Evolutionary conservation across 1,140 invertebrate species (phyloP).

Genomic region (Zaprionus taronus): DNA sequence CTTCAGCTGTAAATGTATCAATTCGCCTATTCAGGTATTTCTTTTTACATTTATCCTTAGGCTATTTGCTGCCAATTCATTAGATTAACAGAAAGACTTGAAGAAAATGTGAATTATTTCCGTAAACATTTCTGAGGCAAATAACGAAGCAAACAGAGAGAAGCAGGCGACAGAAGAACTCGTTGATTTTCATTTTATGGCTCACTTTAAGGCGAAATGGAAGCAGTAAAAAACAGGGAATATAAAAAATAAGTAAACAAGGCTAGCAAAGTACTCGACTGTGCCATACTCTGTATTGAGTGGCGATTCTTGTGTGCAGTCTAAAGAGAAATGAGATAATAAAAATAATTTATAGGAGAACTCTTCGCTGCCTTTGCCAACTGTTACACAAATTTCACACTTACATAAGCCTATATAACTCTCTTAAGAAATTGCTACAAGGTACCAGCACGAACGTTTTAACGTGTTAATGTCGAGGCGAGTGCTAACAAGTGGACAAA

Average conservation of each 20-base stretch:
- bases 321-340: neutral
- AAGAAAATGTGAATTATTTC: conserved; percentile 64
- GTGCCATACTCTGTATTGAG: neutral
- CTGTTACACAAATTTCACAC: neutral
- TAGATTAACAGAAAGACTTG: conserved; percentile 22
- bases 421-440: neutral
- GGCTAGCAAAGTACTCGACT: neutral
- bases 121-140: conserved; percentile 63
- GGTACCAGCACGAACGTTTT: conserved; percentile 39
- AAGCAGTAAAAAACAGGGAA: conserved; percentile 44
- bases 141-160: conserved; percentile 47
- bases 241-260: conserved; percentile 9
- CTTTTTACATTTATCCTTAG: neutral
- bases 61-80: conserved; percentile 56
- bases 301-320: too few species aligned
- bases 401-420: neutral
- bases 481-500: conserved; percentile 76
- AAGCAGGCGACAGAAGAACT: conserved; percentile 43
- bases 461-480: conserved; percentile 75
- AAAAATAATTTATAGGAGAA: too few species aligned
- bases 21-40: conserved; percentile 3
- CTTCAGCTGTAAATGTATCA: neutral
- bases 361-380: neutral
- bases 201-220: conserved; percentile 62
- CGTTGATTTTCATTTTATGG: conserved; percentile 63